Evolutionary conservation across 2,797 vertebrate species (phyloP), one percentile per base, ranked within the genome.

Genomic region (Babyrousa celebensis): DNA sequence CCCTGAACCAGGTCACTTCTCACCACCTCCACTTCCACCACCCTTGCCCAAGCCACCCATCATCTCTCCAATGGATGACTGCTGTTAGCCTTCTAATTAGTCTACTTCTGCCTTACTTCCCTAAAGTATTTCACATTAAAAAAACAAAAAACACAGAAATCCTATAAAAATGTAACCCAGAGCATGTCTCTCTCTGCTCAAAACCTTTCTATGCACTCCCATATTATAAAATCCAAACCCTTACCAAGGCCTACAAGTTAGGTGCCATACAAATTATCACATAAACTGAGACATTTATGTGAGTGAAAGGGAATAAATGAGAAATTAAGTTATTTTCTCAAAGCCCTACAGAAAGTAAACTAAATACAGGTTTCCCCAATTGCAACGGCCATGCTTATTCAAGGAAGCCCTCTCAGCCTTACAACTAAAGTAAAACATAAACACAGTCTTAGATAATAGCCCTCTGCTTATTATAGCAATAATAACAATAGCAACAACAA

Each of bases 261-360:
- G 6, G 58, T 63, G 29, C 25, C 40, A 71, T 8, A 48, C 20
- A 91, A 75, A 86, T 92, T 80, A 84, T 40, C 67, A 79, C 40
- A 43, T 94, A 86, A 91, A 71, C 54, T n/a, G 67, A 91, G 62
- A 87, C 27, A 85, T 54, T 62, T 72, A 68, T 48, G n/a, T 8
- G 25, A 79, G 25, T 27, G 6, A 58, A 80, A 86, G 18, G 60
- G 63, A 74, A 43, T 7, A 56, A 92, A 70, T 77, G 14, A 89
- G 72, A 93, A 91, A 84, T 40, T 12, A 71, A 71, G 2, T 74
- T 58, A 93, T 79, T 94, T 91, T n/a, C 10, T 52, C 25, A 43
- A 91, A 91, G 74, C 6, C 27, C 65, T 71, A 84, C 17, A 87
- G 36, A 86, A 58, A 90, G 56, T 63, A 60, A 60, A 80, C 5